phyloP scores from a whole-genome alignment of 2,888 invertebrate genomes.

The Rhogogaster chlorosoma region DNA sequence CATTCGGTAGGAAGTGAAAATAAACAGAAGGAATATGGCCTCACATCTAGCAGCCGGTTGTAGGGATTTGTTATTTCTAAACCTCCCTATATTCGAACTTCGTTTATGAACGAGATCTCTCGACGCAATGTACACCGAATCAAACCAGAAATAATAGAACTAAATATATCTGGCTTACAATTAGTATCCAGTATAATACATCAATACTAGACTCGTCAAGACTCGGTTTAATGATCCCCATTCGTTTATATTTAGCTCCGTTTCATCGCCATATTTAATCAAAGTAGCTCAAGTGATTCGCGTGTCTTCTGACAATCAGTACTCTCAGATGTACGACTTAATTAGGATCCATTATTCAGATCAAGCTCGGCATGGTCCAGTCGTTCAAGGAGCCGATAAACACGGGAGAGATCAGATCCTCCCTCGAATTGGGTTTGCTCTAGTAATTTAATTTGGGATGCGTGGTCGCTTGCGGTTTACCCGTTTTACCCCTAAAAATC shows the following conservation, averaged over 20 bases:
- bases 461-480: background rate
- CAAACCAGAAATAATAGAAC: background rate
- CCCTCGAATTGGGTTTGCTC: background rate
- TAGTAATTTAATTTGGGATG: conserved; percentile 6
- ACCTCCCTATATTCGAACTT: background rate
- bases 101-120: conserved; percentile 22
- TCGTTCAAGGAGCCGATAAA: background rate
- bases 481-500: background rate
- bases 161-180: background rate
- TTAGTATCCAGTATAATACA: background rate
- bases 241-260: background rate
- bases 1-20: conserved; percentile 1
- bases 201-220: background rate
- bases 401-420: background rate
- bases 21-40: conserved; percentile 9
- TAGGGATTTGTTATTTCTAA: conserved; percentile 15
- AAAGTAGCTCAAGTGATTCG: background rate
- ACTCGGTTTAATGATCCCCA: background rate
- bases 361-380: background rate
- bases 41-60: background rate
- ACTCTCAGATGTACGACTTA: background rate
- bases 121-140: background rate
- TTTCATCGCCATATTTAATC: conserved; percentile 7
- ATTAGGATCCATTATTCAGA: conserved; percentile 36
- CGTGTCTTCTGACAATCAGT: background rate